These are phyloP conservation scores for Coreoperca whiteheadi DNA, from an alignment of 2,113 vertebrate species.

Conservation along the genomic window DNA sequence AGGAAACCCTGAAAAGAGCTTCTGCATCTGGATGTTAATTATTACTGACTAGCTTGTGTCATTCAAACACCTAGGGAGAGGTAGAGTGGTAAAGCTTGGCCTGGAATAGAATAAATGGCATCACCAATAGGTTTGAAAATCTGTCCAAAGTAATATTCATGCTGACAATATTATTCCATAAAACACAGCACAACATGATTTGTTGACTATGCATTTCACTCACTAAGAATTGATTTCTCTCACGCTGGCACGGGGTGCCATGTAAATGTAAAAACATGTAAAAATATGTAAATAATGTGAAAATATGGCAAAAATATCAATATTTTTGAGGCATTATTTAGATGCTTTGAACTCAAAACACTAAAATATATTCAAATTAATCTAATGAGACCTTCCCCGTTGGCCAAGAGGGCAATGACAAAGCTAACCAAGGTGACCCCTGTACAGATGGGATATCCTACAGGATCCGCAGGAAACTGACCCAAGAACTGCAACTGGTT, in stretches of 20 bases:
- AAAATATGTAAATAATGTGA: slow-evolving; percentile 75
- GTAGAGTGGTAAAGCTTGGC: background rate
- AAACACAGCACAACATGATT: slow-evolving; percentile 29
- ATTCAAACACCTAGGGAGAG: slow-evolving; percentile 42
- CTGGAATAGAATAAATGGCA: slow-evolving; percentile 5
- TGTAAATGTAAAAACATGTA: slow-evolving; percentile 64
- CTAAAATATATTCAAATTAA: slow-evolving; percentile 54
- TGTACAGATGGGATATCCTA: slow-evolving; percentile 38
- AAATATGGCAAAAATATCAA: slow-evolving; percentile 44
- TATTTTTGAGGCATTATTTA: slow-evolving; percentile 29
- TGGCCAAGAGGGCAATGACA: slow-evolving; percentile 7
- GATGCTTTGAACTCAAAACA: slow-evolving; percentile 37
- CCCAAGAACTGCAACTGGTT: slow-evolving; percentile 52
- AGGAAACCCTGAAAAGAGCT: slow-evolving; percentile 32
- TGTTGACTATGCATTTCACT: slow-evolving; percentile 49
- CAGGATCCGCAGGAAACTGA: slow-evolving; percentile 56
- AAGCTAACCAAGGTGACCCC: slow-evolving; percentile 59
- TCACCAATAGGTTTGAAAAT: no score
- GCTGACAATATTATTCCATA: slow-evolving; percentile 24
- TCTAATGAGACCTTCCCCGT: slow-evolving; percentile 29
- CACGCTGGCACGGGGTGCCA: background rate
- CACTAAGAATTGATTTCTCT: slow-evolving; percentile 7
- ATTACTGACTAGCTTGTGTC: slow-evolving; percentile 37
- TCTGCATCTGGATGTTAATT: slow-evolving; percentile 56
- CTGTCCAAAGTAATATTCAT: no score